These are phyloP conservation scores for Xanthia icteritia DNA, from an alignment of 2,888 invertebrate genomes.

Conservation along the genomic window DNA sequence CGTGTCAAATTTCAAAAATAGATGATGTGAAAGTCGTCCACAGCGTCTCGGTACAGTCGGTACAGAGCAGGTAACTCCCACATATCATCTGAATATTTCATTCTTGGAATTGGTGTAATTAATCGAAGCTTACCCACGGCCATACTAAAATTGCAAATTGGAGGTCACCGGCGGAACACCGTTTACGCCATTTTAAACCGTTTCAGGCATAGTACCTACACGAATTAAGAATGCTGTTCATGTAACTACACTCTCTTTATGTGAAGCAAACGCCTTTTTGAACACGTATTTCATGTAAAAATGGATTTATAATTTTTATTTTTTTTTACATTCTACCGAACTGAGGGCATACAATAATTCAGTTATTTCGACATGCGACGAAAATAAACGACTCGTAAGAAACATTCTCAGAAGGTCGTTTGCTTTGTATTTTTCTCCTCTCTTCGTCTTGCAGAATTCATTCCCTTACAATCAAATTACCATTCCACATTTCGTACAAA, in stretches of 20 bases:
- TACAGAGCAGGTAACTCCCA: conserved; percentile 42
- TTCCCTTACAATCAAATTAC: conserved; percentile 11
- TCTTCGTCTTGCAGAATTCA: conserved; percentile 9
- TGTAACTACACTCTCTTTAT: conserved; percentile 6
- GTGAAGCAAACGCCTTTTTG: background rate
- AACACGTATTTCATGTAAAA: conserved; percentile 6
- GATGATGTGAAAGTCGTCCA: conserved; percentile 49
- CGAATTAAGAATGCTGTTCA: conserved; percentile 19
- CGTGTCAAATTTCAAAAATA: conserved; percentile 54
- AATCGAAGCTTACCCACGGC: conserved; percentile 33
- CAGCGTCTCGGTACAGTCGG: conserved; percentile 31
- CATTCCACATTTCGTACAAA: background rate
- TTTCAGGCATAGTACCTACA: conserved; percentile 57
- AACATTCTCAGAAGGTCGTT: conserved; percentile 46
- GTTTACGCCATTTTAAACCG: conserved; percentile 75
- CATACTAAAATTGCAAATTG: conserved; percentile 53
- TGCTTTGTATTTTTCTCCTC: conserved; percentile 30
- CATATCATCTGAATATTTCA: conserved; percentile 30
- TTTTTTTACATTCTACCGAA: background rate
- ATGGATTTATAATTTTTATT: background rate
- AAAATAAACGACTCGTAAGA: conserved; percentile 55
- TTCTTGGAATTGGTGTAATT: conserved; percentile 52
- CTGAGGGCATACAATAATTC: conserved; percentile 20
- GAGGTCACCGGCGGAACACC: conserved; percentile 62
- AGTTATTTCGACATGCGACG: conserved; percentile 46